Evolutionary conservation across 2,113 vertebrate species (phyloP).

Genomic region (Acrocephalus kingi): DNA sequence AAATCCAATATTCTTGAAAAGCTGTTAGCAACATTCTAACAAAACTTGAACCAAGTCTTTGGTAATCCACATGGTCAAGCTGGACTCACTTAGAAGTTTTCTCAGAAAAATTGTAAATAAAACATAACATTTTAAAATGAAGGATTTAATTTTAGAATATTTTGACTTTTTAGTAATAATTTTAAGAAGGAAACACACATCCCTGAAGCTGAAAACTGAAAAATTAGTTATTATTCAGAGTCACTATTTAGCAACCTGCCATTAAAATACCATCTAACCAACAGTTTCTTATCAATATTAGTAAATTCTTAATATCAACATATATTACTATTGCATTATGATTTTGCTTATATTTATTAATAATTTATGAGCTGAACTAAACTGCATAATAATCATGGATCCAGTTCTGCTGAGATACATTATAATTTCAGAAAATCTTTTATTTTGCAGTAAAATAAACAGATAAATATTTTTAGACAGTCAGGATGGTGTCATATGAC

Average conservation of each 20-base stretch:
- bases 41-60: neutral
- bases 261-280: neutral
- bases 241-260: neutral
- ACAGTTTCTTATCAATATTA: neutral
- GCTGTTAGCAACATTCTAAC: neutral
- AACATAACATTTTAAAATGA: neutral
- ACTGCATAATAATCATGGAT: neutral
- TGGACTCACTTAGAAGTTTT: neutral
- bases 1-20: neutral
- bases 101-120: neutral
- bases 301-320: neutral
- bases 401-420: neutral
- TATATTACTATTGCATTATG: neutral
- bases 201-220: neutral
- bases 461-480: neutral
- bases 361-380: neutral
- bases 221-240: neutral
- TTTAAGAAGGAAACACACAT: neutral
- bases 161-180: neutral
- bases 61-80: fast-evolving
- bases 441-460: neutral
- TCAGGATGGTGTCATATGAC: neutral
- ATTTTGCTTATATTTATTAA: neutral
- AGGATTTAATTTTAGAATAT: neutral
- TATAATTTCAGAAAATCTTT: neutral